Conservation (phyloP, 2,113 vertebrate genomes). For the Zosterops lateralis region DNA sequence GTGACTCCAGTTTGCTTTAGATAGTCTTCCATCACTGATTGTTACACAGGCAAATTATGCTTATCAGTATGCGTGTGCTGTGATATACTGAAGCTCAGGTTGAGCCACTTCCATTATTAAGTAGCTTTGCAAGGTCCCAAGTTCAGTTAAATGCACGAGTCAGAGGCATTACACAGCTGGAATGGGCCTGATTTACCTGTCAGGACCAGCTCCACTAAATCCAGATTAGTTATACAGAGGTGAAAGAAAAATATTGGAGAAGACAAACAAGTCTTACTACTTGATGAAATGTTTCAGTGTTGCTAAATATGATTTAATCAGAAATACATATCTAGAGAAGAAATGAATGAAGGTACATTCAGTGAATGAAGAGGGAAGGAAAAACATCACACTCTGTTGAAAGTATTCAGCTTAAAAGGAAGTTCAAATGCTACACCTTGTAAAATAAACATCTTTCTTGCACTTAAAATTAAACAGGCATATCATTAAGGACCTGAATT, state of each 20-base stretch:
- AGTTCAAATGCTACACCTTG: neutral
- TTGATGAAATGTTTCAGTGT: neutral
- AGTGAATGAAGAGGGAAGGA: neutral
- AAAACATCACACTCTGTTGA: neutral
- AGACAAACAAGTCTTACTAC: constrained; percentile 26
- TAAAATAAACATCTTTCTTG: neutral
- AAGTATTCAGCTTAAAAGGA: neutral
- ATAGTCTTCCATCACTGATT: neutral
- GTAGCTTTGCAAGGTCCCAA: neutral
- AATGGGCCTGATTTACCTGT: constrained; percentile 31
- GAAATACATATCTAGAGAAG: neutral
- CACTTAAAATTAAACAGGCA: neutral
- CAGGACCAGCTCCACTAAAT: constrained; percentile 26
- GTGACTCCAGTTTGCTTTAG: constrained; percentile 2
- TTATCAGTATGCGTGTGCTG: neutral
- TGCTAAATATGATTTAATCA: constrained; percentile 22
- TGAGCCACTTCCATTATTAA: constrained; percentile 21
- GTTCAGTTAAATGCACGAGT: neutral
- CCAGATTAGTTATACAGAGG: neutral
- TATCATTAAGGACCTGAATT: neutral
- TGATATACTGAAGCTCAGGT: neutral
- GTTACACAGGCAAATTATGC: constrained; percentile 30
- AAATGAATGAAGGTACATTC: neutral
- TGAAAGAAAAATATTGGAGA: neutral
- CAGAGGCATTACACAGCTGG: neutral